A percentile compares a stretch with the other conserved stretches of the same genome.
These are phyloP conservation scores for Lates japonicus DNA, from an alignment of 2,797 vertebrate species.

Conservation along the genomic window DNA sequence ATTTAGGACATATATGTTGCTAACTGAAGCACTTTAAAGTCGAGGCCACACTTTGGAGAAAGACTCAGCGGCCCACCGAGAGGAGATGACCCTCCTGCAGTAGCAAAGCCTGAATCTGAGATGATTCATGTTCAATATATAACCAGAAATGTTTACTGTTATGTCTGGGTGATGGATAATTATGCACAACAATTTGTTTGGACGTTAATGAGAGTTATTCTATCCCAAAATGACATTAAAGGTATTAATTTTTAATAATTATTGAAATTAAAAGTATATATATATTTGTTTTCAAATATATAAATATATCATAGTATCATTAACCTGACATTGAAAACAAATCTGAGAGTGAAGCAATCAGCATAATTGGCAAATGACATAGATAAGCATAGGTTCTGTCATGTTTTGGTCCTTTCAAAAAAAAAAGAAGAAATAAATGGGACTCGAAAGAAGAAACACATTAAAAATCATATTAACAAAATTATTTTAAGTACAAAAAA, in stretches of 20 bases:
- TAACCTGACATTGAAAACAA: constrained; percentile 89
- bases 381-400: constrained; percentile 77
- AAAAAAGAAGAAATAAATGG: constrained; percentile 44
- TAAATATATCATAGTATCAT: constrained; percentile 91
- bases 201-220: constrained; percentile 78
- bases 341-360: constrained; percentile 90
- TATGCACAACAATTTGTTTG: constrained; percentile 87
- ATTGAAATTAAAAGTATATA: constrained; percentile 89
- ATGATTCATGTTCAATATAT: constrained; percentile 64
- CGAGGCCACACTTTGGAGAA: constrained; percentile 72
- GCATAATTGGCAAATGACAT: constrained; percentile 84
- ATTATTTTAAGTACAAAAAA: constrained; percentile 79
- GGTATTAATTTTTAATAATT: constrained; percentile 88
- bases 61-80: constrained; percentile 56
- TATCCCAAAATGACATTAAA: constrained; percentile 88
- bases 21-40: constrained; percentile 79
- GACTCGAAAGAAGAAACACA: constrained; percentile 63
- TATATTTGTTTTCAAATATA: constrained; percentile 87
- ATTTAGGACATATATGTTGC: constrained; percentile 81
- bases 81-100: constrained; percentile 64
- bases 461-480: constrained; percentile 67
- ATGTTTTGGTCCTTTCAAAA: constrained; percentile 87
- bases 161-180: constrained; percentile 83
- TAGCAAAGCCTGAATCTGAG: constrained; percentile 65
- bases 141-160: constrained; percentile 72